A percentile compares a stretch with the other conserved stretches of the same genome.
These are phyloP conservation scores for Stercorarius parasiticus DNA, from an alignment of 2,113 vertebrate genomes.

Conservation along the genomic window DNA sequence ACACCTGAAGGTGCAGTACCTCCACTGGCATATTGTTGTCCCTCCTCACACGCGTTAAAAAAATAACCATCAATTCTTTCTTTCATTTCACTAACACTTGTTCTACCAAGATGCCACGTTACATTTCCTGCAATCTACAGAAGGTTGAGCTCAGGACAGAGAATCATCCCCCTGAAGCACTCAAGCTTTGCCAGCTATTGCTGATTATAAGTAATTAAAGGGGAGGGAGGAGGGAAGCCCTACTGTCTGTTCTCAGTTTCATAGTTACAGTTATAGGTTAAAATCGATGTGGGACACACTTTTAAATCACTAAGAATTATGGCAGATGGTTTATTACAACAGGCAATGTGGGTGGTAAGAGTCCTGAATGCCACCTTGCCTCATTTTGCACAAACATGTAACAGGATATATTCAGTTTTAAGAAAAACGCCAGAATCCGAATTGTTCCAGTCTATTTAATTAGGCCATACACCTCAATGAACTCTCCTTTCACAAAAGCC, in stretches of 20 bases:
- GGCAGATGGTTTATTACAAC: constrained; percentile 4
- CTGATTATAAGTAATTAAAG: not conserved
- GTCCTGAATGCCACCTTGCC: constrained; percentile 13
- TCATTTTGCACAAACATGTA: not conserved
- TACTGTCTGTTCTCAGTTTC: not conserved
- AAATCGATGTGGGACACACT: not conserved
- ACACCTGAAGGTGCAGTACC: not conserved
- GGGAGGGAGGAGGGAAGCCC: not conserved
- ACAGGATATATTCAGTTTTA: not conserved
- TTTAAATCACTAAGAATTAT: not conserved
- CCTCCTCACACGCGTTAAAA: not conserved
- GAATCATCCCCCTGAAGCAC: too few relatives aligned
- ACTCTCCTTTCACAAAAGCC: constrained; percentile 56
- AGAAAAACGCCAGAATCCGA: not conserved
- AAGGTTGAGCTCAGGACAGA: not conserved
- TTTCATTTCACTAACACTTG: not conserved
- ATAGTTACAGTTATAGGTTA: not conserved
- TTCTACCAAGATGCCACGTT: not conserved
- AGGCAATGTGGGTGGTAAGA: constrained; percentile 17
- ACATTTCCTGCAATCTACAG: not conserved
- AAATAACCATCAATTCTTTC: not conserved
- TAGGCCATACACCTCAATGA: constrained; percentile 36
- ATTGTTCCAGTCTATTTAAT: constrained; percentile 43
- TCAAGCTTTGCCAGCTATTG: not conserved
- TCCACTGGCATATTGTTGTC: not conserved